Conservation (phyloP, 2,888 invertebrate genomes). For the Diadromus collaris region DNA sequence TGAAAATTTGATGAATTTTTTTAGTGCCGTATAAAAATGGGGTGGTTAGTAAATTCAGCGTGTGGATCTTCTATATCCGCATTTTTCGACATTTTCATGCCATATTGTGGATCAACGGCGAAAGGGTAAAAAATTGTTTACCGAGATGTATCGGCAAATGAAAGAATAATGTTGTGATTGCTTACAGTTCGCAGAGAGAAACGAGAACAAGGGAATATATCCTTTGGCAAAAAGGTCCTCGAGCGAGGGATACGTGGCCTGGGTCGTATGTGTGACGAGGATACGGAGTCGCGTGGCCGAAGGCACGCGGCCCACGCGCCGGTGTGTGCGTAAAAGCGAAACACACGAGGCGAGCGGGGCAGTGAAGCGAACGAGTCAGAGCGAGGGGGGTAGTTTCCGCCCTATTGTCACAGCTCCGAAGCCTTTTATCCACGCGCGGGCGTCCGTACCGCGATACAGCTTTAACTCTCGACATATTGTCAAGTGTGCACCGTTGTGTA, state of each 20-base stretch:
- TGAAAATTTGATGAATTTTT: not conserved
- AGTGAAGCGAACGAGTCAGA: conserved; percentile 57
- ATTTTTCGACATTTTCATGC: not conserved
- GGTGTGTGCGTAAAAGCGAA: conserved; percentile 61
- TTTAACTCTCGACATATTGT: conserved; percentile 71
- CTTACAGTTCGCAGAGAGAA: conserved; percentile 25
- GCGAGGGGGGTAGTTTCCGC: conserved; percentile 65
- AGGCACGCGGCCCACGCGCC: conserved; percentile 61
- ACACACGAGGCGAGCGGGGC: conserved; percentile 48
- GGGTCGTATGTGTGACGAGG: conserved; percentile 65
- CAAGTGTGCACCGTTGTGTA: conserved; percentile 69
- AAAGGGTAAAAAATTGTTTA: conserved; percentile 18
- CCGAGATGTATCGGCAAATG: conserved; percentile 59
- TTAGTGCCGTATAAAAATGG: not conserved
- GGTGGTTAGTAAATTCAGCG: not conserved
- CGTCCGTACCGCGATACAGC: conserved; percentile 54
- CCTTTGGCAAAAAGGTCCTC: conserved; percentile 70
- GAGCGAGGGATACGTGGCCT: conserved; percentile 62
- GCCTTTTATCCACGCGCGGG: conserved; percentile 63
- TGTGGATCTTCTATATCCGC: not conserved
- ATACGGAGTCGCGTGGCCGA: conserved; percentile 67
- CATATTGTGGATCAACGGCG: not conserved
- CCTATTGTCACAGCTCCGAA: conserved; percentile 67
- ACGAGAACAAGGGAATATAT: conserved; percentile 59
- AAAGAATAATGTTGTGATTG: conserved; percentile 74